Percentiles rank a stretch among this genome's conserved stretches.
Conservation (phyloP, 2,113 vertebrate species). For the Mesitornis unicolor region DNA sequence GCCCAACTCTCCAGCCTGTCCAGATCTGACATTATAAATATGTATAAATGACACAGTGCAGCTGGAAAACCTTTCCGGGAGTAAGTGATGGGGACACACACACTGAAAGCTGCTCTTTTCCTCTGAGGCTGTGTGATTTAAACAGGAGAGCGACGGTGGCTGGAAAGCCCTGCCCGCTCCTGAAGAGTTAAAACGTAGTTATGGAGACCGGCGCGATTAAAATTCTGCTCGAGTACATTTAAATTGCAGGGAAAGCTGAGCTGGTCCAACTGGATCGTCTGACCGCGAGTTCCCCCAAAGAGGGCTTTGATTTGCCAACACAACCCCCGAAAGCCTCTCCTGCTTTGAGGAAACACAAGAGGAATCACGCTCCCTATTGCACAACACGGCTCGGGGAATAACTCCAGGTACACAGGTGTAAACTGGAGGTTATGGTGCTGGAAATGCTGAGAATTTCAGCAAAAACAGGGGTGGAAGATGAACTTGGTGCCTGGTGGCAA, state of each 20-base stretch:
- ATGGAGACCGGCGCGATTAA: background rate
- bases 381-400: background rate
- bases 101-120: background rate
- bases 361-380: background rate
- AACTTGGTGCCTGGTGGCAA: background rate
- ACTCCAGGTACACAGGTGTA: background rate
- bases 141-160: background rate
- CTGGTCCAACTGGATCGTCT: conserved; percentile 58
- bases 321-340: background rate
- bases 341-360: background rate
- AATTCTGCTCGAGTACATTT: conserved; percentile 21
- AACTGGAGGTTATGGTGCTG: background rate
- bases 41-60: background rate
- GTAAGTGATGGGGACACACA: background rate
- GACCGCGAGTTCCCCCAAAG: background rate
- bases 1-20: too few species aligned
- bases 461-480: background rate
- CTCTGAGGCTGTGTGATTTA: background rate
- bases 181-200: conserved; percentile 26
- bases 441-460: background rate
- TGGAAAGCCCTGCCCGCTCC: background rate
- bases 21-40: too few species aligned
- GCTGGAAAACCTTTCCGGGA: background rate
- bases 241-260: conserved; percentile 39
- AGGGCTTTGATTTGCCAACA: conserved; percentile 35